Evolutionary conservation across 1,140 invertebrate species (phyloP).

Genomic region (Bombus picipes): DNA sequence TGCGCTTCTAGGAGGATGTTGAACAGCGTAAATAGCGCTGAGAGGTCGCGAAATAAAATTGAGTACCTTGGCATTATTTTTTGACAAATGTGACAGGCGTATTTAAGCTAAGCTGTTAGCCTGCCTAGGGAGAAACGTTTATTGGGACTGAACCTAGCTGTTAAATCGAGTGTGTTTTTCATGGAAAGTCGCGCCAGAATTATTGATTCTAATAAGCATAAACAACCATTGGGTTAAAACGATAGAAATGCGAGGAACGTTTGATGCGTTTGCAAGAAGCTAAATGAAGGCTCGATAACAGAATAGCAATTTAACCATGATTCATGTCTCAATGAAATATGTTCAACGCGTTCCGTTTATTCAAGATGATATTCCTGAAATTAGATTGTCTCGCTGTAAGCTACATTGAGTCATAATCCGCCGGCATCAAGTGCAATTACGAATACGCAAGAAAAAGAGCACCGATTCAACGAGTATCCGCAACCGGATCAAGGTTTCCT

Average conservation of each 20-base stretch:
- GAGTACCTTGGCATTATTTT: too few relatives aligned
- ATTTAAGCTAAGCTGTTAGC: too few relatives aligned
- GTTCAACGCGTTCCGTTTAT: background rate
- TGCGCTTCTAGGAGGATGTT: too few relatives aligned
- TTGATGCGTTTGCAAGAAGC: background rate
- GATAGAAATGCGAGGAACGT: background rate
- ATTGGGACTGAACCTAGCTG: background rate
- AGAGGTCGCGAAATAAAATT: too few relatives aligned
- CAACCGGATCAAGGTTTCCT: constrained; percentile 21
- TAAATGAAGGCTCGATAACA: too few relatives aligned
- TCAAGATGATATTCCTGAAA: background rate
- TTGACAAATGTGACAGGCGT: too few relatives aligned
- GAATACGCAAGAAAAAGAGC: background rate
- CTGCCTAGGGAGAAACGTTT: background rate
- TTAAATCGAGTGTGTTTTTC: background rate
- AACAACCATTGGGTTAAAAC: background rate
- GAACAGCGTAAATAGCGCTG: too few relatives aligned
- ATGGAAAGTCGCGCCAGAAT: background rate
- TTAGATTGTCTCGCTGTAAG: constrained; percentile 2
- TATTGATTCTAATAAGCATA: too few relatives aligned
- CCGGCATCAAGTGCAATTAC: constrained; percentile 5
- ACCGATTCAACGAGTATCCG: background rate
- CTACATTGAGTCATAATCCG: constrained; percentile 6
- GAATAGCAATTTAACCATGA: background rate
- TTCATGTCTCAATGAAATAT: constrained; percentile 10